Conservation (phyloP, 2,888 invertebrate genomes). For the Lepidochrysops patricia region DNA sequence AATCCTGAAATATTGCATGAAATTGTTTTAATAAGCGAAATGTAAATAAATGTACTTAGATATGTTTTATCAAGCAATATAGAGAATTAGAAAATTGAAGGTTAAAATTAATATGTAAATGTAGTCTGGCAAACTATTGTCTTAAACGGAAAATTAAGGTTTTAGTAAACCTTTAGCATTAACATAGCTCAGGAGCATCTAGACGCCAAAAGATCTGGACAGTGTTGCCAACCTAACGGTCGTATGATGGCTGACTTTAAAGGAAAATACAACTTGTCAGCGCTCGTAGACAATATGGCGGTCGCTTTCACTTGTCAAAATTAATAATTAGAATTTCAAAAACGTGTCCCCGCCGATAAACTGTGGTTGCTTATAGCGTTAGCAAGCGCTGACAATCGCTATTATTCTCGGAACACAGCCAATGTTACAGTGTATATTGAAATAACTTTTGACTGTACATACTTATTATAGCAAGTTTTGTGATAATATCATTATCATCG, state of each 20-base stretch:
- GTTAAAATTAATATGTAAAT: background rate
- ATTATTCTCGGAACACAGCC: no score
- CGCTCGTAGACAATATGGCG: no score
- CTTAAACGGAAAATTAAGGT: background rate
- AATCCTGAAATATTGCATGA: background rate
- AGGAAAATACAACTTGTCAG: no score
- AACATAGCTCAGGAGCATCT: background rate
- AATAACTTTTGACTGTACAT: background rate
- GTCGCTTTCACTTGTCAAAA: no score
- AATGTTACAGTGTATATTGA: background rate
- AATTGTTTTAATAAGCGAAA: background rate
- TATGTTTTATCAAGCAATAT: constrained; percentile 5
- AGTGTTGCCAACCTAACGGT: constrained; percentile 1
- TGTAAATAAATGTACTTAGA: constrained; percentile 12
- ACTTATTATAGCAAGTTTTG: background rate
- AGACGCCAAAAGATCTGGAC: background rate
- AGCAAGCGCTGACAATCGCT: no score
- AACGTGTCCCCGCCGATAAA: no score
- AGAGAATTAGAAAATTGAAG: background rate
- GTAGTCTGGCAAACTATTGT: background rate
- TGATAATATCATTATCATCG: background rate
- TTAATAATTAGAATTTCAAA: no score
- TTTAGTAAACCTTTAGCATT: background rate
- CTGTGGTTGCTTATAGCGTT: no score
- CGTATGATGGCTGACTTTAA: no score